phyloP scores from a whole-genome alignment of 2,113 vertebrate species.

The Lipophrys pholis region DNA sequence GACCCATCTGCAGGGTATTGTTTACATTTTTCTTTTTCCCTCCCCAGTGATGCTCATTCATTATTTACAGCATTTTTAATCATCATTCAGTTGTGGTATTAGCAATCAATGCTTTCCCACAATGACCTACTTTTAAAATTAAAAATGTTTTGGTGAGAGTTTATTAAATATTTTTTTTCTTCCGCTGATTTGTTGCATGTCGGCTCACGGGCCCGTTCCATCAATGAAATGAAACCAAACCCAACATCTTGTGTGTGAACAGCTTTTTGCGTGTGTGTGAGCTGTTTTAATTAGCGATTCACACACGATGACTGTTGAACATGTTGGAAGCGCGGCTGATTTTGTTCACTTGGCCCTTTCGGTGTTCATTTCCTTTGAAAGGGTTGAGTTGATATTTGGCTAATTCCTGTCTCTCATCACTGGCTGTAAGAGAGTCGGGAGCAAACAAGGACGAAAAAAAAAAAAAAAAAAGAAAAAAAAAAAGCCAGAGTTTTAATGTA shows the following conservation, averaged over 20 bases:
- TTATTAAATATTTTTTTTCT: no score
- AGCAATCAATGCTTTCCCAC: constrained; percentile 29
- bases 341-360: constrained; percentile 2
- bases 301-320: constrained; percentile 32
- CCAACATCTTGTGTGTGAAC: no score
- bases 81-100: constrained; percentile 21
- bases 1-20: not conserved
- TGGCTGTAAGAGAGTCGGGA: constrained; percentile 19
- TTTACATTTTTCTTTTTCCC: not conserved
- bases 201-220: not conserved
- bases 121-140: constrained; percentile 24
- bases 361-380: constrained; percentile 22
- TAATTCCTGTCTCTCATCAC: constrained; percentile 15
- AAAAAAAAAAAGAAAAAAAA: constrained; percentile 31
- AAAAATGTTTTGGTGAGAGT: not conserved
- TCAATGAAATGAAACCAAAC: constrained; percentile 1
- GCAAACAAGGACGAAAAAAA: not conserved
- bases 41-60: constrained; percentile 10
- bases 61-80: constrained; percentile 30
- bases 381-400: not conserved
- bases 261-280: no score
- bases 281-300: constrained; percentile 1
- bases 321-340: constrained; percentile 18
- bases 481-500: constrained; percentile 11
- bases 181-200: constrained; percentile 14